These are phyloP conservation scores for Umimayanthus kanabou DNA, from an alignment of 92 coral and sea anemone genomes.

Conservation along the genomic window DNA sequence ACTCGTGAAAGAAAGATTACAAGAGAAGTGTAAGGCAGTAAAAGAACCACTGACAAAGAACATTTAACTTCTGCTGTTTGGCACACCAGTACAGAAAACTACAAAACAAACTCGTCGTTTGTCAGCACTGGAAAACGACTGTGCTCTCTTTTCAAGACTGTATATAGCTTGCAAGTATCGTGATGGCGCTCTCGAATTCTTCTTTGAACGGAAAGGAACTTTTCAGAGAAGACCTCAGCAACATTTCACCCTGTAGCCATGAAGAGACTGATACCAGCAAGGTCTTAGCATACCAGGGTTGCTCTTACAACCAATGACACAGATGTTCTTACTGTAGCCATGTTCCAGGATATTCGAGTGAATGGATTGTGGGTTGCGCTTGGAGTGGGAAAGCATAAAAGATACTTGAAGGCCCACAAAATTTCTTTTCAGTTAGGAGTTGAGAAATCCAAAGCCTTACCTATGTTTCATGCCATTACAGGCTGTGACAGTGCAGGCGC, in stretches of 20 bases:
- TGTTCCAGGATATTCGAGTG: slow-evolving; percentile 11
- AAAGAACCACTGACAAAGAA: slow-evolving; percentile 41
- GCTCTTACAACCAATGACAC: slow-evolving; percentile 53
- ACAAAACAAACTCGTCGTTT: not conserved
- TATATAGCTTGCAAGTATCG: slow-evolving; percentile 64
- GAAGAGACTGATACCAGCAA: slow-evolving; percentile 26
- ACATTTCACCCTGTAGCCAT: slow-evolving; percentile 34
- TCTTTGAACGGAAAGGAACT: slow-evolving; percentile 49
- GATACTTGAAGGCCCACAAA: not conserved
- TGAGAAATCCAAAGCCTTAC: slow-evolving; percentile 29
- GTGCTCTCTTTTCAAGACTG: slow-evolving; percentile 32
- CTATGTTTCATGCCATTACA: not conserved
- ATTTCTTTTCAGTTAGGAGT: not conserved
- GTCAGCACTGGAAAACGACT: too few relatives aligned
- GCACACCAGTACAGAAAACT: slow-evolving; percentile 22
- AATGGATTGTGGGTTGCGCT: slow-evolving; percentile 51
- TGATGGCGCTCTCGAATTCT: slow-evolving; percentile 61
- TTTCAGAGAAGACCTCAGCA: not conserved
- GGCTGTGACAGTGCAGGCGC: slow-evolving; percentile 63
- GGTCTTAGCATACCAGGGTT: slow-evolving; percentile 30
- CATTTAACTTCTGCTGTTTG: slow-evolving; percentile 58
- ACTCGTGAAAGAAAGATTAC: too few relatives aligned
- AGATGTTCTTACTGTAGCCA: slow-evolving; percentile 57
- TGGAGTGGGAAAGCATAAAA: slow-evolving; percentile 52
- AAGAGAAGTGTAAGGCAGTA: not conserved